Evolutionary conservation across 2,888 invertebrate genomes (phyloP).

Genomic region (Cataglyphis cursor): DNA sequence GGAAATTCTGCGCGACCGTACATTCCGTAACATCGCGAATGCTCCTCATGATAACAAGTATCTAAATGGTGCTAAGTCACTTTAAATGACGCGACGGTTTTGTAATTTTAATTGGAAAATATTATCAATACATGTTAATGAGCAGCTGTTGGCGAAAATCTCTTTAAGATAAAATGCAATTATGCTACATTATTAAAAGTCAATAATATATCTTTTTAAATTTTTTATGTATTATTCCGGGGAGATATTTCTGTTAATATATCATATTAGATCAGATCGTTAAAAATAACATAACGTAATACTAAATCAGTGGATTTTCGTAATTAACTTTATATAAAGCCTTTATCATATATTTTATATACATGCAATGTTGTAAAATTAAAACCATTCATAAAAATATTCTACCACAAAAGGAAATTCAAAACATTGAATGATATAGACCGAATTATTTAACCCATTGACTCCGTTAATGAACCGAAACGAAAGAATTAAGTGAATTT

Average conservation of each 20-base stretch:
- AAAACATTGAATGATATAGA: not conserved
- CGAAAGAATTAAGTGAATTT: constrained; percentile 74
- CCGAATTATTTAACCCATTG: constrained; percentile 71
- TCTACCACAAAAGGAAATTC: constrained; percentile 7
- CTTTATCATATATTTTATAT: not conserved
- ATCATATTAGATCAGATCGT: not conserved
- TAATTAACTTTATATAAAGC: not conserved
- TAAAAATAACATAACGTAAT: constrained; percentile 25
- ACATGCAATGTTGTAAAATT: not conserved
- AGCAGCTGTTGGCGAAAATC: not conserved
- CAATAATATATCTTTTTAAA: not conserved
- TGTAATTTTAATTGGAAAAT: constrained; percentile 16
- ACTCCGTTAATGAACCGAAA: constrained; percentile 66
- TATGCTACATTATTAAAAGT: not conserved
- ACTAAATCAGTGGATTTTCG: not conserved
- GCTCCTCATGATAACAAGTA: constrained; percentile 63
- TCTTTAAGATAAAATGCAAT: not conserved
- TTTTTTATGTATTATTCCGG: not conserved
- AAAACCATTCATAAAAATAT: constrained; percentile 19
- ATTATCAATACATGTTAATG: constrained; percentile 2
- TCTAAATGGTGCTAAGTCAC: constrained; percentile 59
- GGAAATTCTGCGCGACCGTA: constrained; percentile 45
- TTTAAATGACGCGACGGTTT: constrained; percentile 47
- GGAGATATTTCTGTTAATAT: not conserved
- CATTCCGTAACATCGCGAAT: constrained; percentile 53